A percentile compares a stretch with the other conserved stretches of the same genome.
These are phyloP conservation scores for Wasmannia auropunctata DNA, from an alignment of 1,140 invertebrate genomes.

Conservation along the genomic window DNA sequence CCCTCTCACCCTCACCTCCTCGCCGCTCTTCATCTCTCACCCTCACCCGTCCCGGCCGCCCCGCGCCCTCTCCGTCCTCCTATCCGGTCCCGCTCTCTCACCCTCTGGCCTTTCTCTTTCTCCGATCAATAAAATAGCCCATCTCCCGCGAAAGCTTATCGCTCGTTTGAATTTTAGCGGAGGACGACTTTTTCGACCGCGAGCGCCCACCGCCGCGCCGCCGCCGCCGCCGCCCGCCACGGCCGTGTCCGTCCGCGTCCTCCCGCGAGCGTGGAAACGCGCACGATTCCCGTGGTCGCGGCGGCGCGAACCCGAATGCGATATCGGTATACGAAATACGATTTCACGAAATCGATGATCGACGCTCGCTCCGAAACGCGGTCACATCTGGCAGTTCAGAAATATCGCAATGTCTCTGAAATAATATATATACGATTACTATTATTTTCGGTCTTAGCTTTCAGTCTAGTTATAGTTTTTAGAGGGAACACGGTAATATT, in stretches of 20 bases:
- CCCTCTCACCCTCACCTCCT: neutral
- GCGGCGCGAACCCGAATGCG: neutral
- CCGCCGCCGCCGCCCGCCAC: neutral
- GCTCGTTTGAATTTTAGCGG: slow-evolving; percentile 77
- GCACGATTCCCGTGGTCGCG: neutral
- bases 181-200: slow-evolving; percentile 52
- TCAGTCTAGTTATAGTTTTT: neutral
- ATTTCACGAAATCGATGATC: slow-evolving; percentile 25
- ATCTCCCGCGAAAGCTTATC: slow-evolving; percentile 79
- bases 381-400: neutral
- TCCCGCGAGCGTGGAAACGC: neutral
- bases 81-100: slow-evolving; percentile 53
- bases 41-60: neutral
- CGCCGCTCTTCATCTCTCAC: neutral
- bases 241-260: neutral
- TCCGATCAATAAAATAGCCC: slow-evolving; percentile 84
- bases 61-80: slow-evolving; percentile 52
- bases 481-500: neutral
- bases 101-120: slow-evolving; percentile 78
- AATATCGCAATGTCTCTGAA: neutral
- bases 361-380: neutral
- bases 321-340: neutral
- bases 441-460: neutral
- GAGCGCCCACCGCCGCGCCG: neutral
- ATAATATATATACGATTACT: neutral